Conservation (phyloP, 2,797 vertebrate genomes). For the Periophthalmus magnuspinnatus region DNA sequence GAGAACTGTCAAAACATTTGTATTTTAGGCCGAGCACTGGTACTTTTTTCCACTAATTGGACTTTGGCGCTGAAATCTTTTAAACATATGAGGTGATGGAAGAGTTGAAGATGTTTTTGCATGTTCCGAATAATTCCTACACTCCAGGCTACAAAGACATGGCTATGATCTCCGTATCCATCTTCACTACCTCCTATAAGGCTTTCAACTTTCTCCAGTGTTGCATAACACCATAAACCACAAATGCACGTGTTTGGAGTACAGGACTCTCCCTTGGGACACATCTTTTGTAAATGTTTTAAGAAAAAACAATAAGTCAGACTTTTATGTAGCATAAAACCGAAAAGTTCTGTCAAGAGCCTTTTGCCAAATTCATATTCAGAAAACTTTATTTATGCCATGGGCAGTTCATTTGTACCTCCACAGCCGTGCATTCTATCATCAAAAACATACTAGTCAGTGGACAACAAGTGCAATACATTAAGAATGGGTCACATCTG, state of each 20-base stretch:
- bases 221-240: slow-evolving; percentile 44
- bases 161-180: slow-evolving; percentile 11
- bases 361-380: neutral
- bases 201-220: slow-evolving; percentile 30
- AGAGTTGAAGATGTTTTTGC: slow-evolving; percentile 21
- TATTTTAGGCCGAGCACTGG: neutral
- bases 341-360: slow-evolving; percentile 32
- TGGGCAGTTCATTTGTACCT: no score
- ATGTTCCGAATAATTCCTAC: slow-evolving; percentile 20
- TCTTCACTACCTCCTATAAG: slow-evolving; percentile 16
- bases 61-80: slow-evolving; percentile 12
- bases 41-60: slow-evolving; percentile 32
- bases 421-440: neutral
- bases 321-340: slow-evolving; percentile 29
- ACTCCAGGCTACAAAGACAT: slow-evolving; percentile 30
- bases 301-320: slow-evolving; percentile 33
- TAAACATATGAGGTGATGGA: slow-evolving; percentile 26
- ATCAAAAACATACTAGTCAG: neutral
- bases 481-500: no score
- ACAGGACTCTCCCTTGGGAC: slow-evolving; percentile 10
- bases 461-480: no score
- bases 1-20: slow-evolving; percentile 11
- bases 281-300: slow-evolving; percentile 28
- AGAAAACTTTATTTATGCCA: no score
- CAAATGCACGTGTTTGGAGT: slow-evolving; percentile 38